phyloP scores from a whole-genome alignment of 1,140 invertebrate genomes.

The Nymphalis io region DNA sequence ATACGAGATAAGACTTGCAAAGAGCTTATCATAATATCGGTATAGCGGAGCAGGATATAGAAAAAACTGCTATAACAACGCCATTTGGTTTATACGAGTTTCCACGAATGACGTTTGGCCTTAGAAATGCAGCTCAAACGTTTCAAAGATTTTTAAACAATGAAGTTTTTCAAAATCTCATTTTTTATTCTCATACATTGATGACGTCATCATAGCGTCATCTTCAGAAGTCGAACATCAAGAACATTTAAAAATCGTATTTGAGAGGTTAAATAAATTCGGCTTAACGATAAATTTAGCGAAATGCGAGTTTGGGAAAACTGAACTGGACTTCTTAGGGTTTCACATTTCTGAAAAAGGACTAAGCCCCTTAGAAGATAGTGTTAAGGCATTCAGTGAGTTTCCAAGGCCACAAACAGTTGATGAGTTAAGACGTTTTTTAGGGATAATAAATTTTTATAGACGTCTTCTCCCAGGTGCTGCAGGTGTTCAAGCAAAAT shows the following conservation, averaged over 20 bases:
- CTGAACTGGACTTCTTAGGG: slow-evolving; percentile 1
- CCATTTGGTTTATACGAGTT: slow-evolving; percentile 24
- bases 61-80: slow-evolving; percentile 13
- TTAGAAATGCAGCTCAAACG: slow-evolving; percentile 15
- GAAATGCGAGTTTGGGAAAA: slow-evolving; percentile 3
- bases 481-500: neutral
- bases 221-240: neutral
- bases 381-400: neutral
- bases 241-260: slow-evolving; percentile 13
- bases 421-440: neutral
- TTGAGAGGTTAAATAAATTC: slow-evolving; percentile 12
- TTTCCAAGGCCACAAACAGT: slow-evolving; percentile 16
- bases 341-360: slow-evolving; percentile 9
- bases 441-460: neutral
- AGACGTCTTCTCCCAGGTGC: neutral
- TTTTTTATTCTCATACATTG: slow-evolving; percentile 5
- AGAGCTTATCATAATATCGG: slow-evolving; percentile 19
- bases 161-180: slow-evolving; percentile 6
- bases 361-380: neutral
- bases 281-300: slow-evolving; percentile 24
- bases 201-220: slow-evolving; percentile 19
- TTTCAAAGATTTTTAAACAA: slow-evolving; percentile 22
- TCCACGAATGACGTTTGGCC: slow-evolving; percentile 16
- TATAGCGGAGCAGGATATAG: slow-evolving; percentile 4
- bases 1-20: neutral